Conservation (phyloP, 2,113 vertebrate species). For the Megalops atlanticus region DNA sequence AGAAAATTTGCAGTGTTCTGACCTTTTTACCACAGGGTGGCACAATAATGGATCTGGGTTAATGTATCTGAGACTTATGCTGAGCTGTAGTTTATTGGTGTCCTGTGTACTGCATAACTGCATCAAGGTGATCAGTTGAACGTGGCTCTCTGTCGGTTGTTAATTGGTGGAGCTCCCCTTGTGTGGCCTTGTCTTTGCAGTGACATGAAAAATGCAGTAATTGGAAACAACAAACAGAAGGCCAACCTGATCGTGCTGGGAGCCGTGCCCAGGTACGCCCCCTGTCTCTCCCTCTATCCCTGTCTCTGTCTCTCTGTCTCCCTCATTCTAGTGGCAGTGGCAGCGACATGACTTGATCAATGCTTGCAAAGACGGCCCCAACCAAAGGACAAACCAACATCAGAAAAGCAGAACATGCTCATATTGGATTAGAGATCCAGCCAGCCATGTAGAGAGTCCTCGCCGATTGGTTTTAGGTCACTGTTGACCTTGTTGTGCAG, state of each 20-base stretch:
- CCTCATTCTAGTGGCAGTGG: no score
- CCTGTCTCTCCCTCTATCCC: constrained; percentile 58
- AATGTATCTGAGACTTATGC: background rate
- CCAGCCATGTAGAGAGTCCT: background rate
- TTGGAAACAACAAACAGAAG: constrained; percentile 99
- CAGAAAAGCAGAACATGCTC: background rate
- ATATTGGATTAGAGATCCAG: background rate
- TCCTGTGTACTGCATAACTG: background rate
- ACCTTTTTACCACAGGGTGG: background rate
- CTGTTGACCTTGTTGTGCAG: background rate
- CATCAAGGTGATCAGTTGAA: background rate
- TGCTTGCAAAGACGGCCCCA: no score
- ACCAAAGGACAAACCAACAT: no score
- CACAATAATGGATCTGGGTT: background rate
- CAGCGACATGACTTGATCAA: no score
- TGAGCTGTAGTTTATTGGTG: background rate
- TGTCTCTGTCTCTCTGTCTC: constrained; percentile 60
- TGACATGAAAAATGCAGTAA: constrained; percentile 99
- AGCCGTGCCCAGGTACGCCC: constrained; percentile 90
- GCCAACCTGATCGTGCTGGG: constrained; percentile 98
- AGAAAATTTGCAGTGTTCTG: background rate
- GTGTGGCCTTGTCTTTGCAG: constrained; percentile 70
- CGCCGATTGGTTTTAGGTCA: background rate
- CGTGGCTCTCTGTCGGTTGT: background rate
- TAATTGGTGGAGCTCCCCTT: background rate